phyloP scores from a whole-genome alignment of 2,888 invertebrate species.

The Eupeodes luniger region DNA sequence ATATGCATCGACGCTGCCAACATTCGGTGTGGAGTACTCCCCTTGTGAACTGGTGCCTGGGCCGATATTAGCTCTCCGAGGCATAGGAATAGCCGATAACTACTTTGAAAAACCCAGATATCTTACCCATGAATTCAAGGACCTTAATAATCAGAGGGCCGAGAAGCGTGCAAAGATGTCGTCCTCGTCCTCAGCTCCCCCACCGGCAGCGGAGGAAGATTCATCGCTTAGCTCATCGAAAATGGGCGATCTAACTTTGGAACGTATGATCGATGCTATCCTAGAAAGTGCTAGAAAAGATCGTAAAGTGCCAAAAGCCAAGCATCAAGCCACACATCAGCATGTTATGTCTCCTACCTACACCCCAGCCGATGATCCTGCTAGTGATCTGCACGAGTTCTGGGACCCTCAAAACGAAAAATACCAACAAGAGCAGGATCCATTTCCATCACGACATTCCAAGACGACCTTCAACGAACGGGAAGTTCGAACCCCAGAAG shows the following conservation, averaged over 20 bases:
- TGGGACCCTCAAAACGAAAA: constrained; percentile 80
- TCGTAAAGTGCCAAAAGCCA: constrained; percentile 77
- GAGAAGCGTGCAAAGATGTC: constrained; percentile 57
- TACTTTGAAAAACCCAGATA: constrained; percentile 84
- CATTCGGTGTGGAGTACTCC: constrained; percentile 83
- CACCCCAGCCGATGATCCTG: constrained; percentile 83
- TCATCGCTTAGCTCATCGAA: constrained; percentile 80
- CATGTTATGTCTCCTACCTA: constrained; percentile 81
- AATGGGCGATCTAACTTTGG: constrained; percentile 83
- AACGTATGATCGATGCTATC: constrained; percentile 84
- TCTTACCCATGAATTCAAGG: constrained; percentile 77
- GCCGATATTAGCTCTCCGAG: constrained; percentile 82
- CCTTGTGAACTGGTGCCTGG: constrained; percentile 82
- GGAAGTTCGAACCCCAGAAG: constrained; percentile 80
- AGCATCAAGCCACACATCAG: constrained; percentile 55
- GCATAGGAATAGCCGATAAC: constrained; percentile 82
- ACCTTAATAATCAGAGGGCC: constrained; percentile 42
- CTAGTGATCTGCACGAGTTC: constrained; percentile 83
- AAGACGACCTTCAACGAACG: constrained; percentile 79
- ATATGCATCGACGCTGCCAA: constrained; percentile 82
- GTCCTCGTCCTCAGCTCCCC: constrained; percentile 4
- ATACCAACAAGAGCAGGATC: constrained; percentile 74
- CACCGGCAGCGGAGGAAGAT: constrained; percentile 61
- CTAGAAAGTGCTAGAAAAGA: constrained; percentile 83
- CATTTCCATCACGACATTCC: background rate